phyloP scores from a whole-genome alignment of 2,797 vertebrate genomes.

The Semotilus atromaculatus region DNA sequence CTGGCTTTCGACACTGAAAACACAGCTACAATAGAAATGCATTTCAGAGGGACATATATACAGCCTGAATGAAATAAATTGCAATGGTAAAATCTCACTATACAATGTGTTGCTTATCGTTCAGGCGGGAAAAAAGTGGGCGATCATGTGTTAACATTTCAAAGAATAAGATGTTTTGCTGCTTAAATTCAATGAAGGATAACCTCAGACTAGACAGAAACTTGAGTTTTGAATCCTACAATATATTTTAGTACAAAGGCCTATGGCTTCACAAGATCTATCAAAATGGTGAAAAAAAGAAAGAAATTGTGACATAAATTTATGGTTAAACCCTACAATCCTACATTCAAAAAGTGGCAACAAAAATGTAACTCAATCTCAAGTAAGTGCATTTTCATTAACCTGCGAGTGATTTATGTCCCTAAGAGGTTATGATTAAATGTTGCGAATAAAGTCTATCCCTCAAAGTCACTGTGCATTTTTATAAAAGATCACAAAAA shows the following conservation, averaged over 20 bases:
- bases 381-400: slow-evolving; percentile 23
- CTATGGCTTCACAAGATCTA: background rate
- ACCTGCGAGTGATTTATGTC: slow-evolving; percentile 45
- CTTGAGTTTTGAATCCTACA: background rate
- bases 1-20: too few relatives aligned
- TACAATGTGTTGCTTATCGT: background rate
- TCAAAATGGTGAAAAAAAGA: background rate
- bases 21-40: too few relatives aligned
- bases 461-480: slow-evolving; percentile 64
- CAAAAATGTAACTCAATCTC: background rate
- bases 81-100: background rate
- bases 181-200: background rate
- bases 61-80: background rate
- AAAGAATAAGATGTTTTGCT: background rate
- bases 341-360: background rate
- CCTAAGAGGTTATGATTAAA: slow-evolving; percentile 17
- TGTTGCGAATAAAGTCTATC: slow-evolving; percentile 23
- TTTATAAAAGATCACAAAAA: slow-evolving; percentile 3
- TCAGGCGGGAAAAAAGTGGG: background rate
- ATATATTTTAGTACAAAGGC: background rate
- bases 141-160: background rate
- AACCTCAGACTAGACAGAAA: background rate
- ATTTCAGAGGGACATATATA: background rate
- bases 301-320: background rate
- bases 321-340: background rate